phyloP scores from a whole-genome alignment of 2,113 vertebrate genomes.

The Centropristis striata region DNA sequence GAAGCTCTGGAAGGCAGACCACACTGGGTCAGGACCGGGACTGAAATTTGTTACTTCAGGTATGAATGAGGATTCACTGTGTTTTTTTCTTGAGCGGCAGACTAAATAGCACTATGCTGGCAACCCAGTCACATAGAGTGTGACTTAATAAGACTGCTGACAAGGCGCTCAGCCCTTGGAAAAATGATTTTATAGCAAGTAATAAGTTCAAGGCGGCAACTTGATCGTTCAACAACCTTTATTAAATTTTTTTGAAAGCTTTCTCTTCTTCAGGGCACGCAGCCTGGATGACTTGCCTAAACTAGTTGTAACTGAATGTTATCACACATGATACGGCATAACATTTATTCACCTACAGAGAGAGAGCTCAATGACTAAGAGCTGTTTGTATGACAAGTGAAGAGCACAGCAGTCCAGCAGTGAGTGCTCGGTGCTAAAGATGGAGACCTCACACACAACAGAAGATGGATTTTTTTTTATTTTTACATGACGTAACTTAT shows the following conservation, averaged over 20 bases:
- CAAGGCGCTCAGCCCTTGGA: background rate
- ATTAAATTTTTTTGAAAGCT: background rate
- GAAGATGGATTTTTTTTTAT: background rate
- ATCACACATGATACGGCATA: background rate
- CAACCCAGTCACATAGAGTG: background rate
- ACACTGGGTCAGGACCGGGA: conserved; percentile 89
- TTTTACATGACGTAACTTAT: background rate
- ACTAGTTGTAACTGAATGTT: background rate
- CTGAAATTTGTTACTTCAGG: conserved; percentile 96
- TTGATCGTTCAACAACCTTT: background rate
- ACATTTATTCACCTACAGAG: background rate
- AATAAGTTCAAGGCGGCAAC: background rate
- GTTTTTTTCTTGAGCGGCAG: background rate
- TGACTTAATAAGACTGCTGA: background rate
- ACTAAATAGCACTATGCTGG: background rate
- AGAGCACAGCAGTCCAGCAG: background rate
- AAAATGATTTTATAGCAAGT: background rate
- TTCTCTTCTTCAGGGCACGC: background rate
- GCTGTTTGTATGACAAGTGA: background rate
- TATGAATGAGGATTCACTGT: conserved; percentile 71
- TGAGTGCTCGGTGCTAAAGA: background rate
- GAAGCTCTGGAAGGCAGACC: conserved; percentile 91
- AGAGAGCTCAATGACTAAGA: background rate
- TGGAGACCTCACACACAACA: background rate
- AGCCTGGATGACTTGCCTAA: background rate